phyloP scores from a whole-genome alignment of 2,113 vertebrate species.

The Misgurnus mizolepis region DNA sequence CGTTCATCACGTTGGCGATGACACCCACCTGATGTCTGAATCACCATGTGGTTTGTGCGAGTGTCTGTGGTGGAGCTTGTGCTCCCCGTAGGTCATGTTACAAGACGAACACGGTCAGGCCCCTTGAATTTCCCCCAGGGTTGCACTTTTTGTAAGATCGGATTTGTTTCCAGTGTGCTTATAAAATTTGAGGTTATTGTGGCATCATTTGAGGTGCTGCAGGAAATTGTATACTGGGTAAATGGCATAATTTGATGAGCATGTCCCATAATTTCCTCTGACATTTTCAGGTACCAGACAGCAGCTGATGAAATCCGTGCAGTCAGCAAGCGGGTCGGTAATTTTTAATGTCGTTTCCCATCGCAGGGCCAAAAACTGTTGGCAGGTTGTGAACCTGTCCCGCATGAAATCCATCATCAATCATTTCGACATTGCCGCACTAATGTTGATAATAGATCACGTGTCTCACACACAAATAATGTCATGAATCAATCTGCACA shows the following conservation, averaged over 20 bases:
- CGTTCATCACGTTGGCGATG: background rate
- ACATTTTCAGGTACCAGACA: background rate
- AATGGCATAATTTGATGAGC: background rate
- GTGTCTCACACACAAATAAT: background rate
- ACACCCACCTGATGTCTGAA: slow-evolving; percentile 34
- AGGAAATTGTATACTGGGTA: background rate
- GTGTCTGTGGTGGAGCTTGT: background rate
- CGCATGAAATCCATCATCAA: slow-evolving; percentile 14
- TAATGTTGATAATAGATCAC: slow-evolving; percentile 20
- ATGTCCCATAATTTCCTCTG: background rate
- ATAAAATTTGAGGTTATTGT: background rate
- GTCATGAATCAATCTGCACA: slow-evolving; percentile 8
- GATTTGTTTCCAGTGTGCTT: background rate
- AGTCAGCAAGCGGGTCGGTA: background rate
- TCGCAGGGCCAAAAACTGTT: slow-evolving; percentile 10
- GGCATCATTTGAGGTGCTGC: background rate
- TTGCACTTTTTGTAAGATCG: background rate
- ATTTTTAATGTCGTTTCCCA: slow-evolving; percentile 13
- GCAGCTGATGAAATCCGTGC: background rate
- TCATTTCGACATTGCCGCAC: background rate
- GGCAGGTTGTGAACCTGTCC: slow-evolving; percentile 44
- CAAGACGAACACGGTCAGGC: background rate
- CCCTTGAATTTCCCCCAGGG: slow-evolving; percentile 1
- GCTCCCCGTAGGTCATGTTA: slow-evolving; percentile 27
- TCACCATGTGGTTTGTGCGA: slow-evolving; percentile 24